A percentile compares a stretch with the other conserved stretches of the same genome.
These are phyloP conservation scores for Charina bottae DNA, from an alignment of 2,113 vertebrate species.

Conservation along the genomic window DNA sequence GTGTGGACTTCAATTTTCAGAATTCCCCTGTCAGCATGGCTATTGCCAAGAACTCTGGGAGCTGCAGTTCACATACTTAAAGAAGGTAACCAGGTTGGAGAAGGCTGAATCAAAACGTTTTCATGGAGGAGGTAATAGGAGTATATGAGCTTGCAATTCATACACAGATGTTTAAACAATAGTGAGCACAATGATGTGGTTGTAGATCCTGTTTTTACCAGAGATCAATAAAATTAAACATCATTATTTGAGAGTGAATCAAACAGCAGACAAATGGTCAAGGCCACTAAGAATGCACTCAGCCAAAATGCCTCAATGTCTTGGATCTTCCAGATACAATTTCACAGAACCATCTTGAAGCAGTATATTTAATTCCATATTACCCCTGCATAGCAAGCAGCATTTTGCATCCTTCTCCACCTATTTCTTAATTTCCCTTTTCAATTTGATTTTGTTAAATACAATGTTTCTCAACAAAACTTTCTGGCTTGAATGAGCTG, in stretches of 20 bases:
- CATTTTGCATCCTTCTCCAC: background rate
- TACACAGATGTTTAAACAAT: background rate
- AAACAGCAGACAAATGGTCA: background rate
- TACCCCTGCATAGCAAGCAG: background rate
- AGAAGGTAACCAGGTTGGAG: background rate
- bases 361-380: background rate
- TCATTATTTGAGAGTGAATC: background rate
- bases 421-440: background rate
- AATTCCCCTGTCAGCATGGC: background rate
- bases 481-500: background rate
- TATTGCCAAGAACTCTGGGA: background rate
- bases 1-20: background rate
- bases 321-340: background rate
- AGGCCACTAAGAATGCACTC: background rate
- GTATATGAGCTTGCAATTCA: background rate
- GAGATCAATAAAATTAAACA: background rate
- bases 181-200: background rate
- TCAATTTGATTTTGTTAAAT: background rate
- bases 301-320: background rate
- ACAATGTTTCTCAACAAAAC: background rate
- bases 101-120: background rate
- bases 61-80: background rate
- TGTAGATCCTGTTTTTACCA: background rate
- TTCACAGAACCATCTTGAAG: background rate
- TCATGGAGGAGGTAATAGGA: background rate